phyloP scores from a whole-genome alignment of 2,888 invertebrate genomes.

The Thyatira batis region DNA sequence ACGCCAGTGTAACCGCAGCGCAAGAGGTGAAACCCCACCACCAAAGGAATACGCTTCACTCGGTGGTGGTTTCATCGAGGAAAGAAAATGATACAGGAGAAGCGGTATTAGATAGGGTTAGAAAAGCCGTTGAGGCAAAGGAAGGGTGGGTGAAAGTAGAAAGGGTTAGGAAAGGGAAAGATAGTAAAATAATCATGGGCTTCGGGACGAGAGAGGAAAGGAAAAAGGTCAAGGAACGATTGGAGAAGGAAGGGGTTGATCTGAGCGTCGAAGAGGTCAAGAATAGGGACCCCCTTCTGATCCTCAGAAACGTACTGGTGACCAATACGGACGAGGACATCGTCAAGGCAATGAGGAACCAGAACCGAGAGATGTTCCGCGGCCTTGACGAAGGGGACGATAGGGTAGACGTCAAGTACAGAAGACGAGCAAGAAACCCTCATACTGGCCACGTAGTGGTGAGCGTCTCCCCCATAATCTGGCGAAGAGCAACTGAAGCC shows the following conservation, averaged over 20 bases:
- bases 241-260: neutral
- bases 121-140: slow-evolving; percentile 9
- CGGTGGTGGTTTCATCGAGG: slow-evolving; percentile 4
- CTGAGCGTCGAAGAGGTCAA: slow-evolving; percentile 12
- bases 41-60: neutral
- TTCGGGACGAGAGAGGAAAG: slow-evolving; percentile 6
- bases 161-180: slow-evolving; percentile 9
- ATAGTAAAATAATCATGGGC: slow-evolving; percentile 11
- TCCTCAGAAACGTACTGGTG: slow-evolving; percentile 11
- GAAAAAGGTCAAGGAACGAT: slow-evolving; percentile 8
- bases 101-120: slow-evolving; percentile 2
- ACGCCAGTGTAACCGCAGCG: too few relatives aligned
- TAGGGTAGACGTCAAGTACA: slow-evolving; percentile 1
- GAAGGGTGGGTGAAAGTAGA: slow-evolving; percentile 9
- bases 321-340: slow-evolving; percentile 15
- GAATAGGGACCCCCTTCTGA: slow-evolving; percentile 18
- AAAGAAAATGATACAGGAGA: slow-evolving; percentile 9
- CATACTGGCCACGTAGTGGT: slow-evolving; percentile 10
- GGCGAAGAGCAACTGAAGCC: slow-evolving; percentile 4
- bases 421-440: slow-evolving; percentile 11
- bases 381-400: slow-evolving; percentile 1
- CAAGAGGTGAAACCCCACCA: too few relatives aligned
- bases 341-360: slow-evolving; percentile 5
- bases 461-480: slow-evolving; percentile 8
- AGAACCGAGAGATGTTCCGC: neutral